phyloP scores from a whole-genome alignment of 1,140 invertebrate species.

The Aphelinus certus region DNA sequence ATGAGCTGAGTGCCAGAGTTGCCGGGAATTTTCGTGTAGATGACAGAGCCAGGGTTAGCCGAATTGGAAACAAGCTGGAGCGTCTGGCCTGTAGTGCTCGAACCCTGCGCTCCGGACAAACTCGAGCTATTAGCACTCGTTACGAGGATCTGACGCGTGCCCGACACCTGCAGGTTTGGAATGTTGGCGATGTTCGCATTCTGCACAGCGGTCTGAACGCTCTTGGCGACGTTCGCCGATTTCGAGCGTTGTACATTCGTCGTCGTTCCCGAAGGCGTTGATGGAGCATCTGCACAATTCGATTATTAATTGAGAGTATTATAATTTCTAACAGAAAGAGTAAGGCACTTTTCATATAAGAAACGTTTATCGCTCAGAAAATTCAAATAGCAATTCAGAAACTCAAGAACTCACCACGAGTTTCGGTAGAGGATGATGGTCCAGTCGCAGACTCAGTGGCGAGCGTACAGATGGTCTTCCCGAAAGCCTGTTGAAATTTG shows the following conservation, averaged over 20 bases:
- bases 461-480: conserved; percentile 68
- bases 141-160: conserved; percentile 56
- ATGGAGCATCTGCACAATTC: conserved; percentile 17
- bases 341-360: too few relatives aligned
- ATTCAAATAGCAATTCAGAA: too few relatives aligned
- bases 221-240: conserved; percentile 59
- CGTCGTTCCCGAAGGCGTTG: conserved; percentile 7
- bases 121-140: conserved; percentile 47
- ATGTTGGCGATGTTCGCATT: conserved; percentile 54
- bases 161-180: conserved; percentile 56
- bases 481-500: conserved; percentile 83
- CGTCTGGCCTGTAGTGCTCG: conserved; percentile 51
- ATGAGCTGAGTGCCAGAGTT: conserved; percentile 58
- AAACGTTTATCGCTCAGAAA: too few relatives aligned
- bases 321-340: too few relatives aligned
- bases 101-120: conserved; percentile 41
- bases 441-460: conserved; percentile 53
- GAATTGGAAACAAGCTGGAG: conserved; percentile 61
- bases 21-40: conserved; percentile 62
- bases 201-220: conserved; percentile 59
- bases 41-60: conserved; percentile 54
- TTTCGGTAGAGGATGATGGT: conserved; percentile 49
- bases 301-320: too few relatives aligned
- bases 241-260: conserved; percentile 43
- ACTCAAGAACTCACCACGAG: conserved; percentile 19